A percentile compares a stretch with the other conserved stretches of the same genome.
Evolutionary conservation across 2,797 vertebrate species (phyloP).

Genomic region (Schizopygopsis pylzovi): DNA sequence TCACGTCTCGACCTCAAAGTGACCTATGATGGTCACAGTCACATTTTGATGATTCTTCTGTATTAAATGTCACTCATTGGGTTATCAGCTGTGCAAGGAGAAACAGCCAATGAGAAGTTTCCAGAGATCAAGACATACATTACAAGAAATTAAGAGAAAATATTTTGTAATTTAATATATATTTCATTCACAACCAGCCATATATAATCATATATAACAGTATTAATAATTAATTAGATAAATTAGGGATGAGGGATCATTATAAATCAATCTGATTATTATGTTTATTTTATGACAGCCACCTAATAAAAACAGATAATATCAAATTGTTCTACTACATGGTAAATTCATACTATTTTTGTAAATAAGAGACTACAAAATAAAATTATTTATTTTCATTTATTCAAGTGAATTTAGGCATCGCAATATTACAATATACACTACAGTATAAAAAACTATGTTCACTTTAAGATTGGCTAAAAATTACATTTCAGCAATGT

Average conservation of each 20-base stretch:
- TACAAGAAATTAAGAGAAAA: background rate
- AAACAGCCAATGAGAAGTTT: background rate
- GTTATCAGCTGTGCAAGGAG: background rate
- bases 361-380: background rate
- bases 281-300: background rate
- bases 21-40: background rate
- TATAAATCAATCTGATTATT: background rate
- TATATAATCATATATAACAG: too few relatives aligned
- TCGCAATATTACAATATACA: background rate
- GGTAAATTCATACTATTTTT: background rate
- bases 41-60: background rate
- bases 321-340: background rate
- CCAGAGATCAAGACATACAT: background rate
- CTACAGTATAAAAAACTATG: background rate
- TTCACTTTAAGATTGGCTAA: background rate
- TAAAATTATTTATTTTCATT: background rate
- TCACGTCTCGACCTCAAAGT: conserved; percentile 46
- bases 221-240: too few relatives aligned
- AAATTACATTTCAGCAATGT: background rate
- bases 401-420: background rate
- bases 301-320: background rate
- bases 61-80: conserved; percentile 12
- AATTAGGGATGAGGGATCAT: background rate
- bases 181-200: too few relatives aligned
- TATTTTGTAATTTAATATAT: background rate